Evolutionary conservation across 1,140 invertebrate genomes (phyloP), one percentile per base, ranked within the genome.

Genomic region (Drosophila baimaii): DNA sequence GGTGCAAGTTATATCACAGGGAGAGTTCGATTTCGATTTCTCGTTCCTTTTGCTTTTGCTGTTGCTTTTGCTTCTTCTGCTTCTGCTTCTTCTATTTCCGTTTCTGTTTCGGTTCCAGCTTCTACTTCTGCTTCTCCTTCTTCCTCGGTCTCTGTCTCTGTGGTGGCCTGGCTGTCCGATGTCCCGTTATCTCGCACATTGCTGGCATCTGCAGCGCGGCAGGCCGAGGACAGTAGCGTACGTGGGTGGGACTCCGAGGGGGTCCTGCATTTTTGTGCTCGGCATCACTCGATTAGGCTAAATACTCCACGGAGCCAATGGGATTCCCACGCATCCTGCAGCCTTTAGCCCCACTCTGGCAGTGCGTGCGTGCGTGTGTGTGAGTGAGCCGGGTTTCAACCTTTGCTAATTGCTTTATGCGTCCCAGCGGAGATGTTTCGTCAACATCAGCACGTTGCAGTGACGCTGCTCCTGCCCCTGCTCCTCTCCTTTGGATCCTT

Each of bases 1-100:
- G 83, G 86, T 90, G 88, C 88, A 81, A 90, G 83, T 89, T 89
- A 79, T 90, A 90, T 90, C 88, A 90, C 88, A 90, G 88, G 88
- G 86, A 73, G 74, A 88, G 81, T 90, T 81, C 85, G 82, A 85
- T 82, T 90, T 81, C 85, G 82, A 85, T 82, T 79, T 74, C 77
- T 75, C 75, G 73, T 68, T 76, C 75, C 72, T 64, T 69, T 76
- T 74, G 72, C 61, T 65, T 75, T 56, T 72, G 68, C 65, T 72
- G 62, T 41, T 44, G 29, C 13, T 57, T 66, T 52, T 37, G 39
- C 57, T 75, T 61, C 23, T 59, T 37, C 55, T 56, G 46, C 5
- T 31, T 59, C 76, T 46, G 17, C 25, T 70, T 54, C 55, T 46
- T 56, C 13, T 0, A 8, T 15, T 23, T 54, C 51, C 5, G 19